Percentiles rank a stretch among this genome's conserved stretches.
These are phyloP conservation scores for Drosophila auraria DNA, from an alignment of 1,140 invertebrate genomes.

Conservation along the genomic window DNA sequence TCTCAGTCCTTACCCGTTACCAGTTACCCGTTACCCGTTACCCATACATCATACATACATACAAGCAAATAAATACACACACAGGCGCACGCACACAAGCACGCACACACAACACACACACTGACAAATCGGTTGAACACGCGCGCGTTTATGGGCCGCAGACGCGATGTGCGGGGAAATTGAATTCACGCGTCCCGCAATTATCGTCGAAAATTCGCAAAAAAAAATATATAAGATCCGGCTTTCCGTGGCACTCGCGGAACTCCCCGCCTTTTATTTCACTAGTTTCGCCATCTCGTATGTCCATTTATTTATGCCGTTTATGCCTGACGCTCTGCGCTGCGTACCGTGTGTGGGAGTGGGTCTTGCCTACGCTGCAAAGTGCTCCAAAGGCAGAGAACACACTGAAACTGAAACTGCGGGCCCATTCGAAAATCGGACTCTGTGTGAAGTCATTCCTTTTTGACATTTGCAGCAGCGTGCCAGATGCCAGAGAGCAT, in stretches of 20 bases:
- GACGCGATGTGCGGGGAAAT: conserved; percentile 40
- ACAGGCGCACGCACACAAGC: conserved; percentile 21
- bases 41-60: conserved; percentile 11
- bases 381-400: conserved; percentile 62
- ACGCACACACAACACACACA: neutral
- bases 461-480: conserved; percentile 58
- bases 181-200: conserved; percentile 37
- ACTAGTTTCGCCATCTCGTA: conserved; percentile 21
- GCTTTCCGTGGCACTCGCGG: conserved; percentile 8
- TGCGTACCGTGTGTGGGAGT: conserved; percentile 34
- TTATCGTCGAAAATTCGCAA: conserved; percentile 26
- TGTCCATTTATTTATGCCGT: conserved; percentile 24
- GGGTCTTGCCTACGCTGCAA: conserved; percentile 34
- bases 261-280: neutral
- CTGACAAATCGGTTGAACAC: conserved; percentile 45
- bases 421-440: conserved; percentile 20
- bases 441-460: conserved; percentile 54
- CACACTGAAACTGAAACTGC: conserved; percentile 65
- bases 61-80: neutral
- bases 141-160: conserved; percentile 66
- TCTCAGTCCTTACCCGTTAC: conserved; percentile 21
- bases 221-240: conserved; percentile 4
- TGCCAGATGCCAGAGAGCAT: conserved; percentile 12
- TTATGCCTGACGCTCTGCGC: conserved; percentile 24
- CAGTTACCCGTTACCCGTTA: conserved; percentile 15